phyloP scores from a whole-genome alignment of 2,797 vertebrate genomes.

The Platalea minor region DNA sequence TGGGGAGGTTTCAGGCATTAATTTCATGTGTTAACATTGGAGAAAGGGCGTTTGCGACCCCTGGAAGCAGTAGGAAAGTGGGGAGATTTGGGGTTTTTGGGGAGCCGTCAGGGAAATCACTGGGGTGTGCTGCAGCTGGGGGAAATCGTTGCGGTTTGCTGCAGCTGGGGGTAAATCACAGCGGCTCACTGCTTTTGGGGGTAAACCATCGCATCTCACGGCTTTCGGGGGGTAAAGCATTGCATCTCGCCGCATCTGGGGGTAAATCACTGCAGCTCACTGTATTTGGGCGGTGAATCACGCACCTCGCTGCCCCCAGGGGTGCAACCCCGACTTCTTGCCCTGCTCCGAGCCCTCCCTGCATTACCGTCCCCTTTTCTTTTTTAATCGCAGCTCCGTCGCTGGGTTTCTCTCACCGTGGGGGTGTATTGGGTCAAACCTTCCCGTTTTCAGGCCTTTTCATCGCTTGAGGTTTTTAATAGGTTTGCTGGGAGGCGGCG shows the following conservation, averaged over 20 bases:
- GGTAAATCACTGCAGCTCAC: neutral
- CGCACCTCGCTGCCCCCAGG: neutral
- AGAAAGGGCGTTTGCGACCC: neutral
- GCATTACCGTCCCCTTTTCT: fast-evolving
- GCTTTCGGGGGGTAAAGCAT: neutral
- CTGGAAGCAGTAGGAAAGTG: neutral
- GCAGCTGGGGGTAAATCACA: neutral
- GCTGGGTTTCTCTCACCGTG: fast-evolving
- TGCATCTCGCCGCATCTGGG: neutral
- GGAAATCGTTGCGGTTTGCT: neutral
- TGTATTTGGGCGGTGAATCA: neutral
- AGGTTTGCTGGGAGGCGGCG: neutral
- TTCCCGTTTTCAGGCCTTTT: neutral
- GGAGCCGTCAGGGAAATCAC: neutral
- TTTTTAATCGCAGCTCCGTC: fast-evolving
- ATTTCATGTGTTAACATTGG: neutral
- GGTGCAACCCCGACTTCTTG: neutral
- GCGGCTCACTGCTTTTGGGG: neutral
- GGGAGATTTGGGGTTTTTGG: neutral
- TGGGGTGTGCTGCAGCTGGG: neutral
- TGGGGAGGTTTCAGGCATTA: neutral
- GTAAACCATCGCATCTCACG: neutral
- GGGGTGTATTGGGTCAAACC: neutral
- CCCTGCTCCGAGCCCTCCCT: fast-evolving
- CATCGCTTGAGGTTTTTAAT: neutral